Conservation (phyloP, 2,888 invertebrate genomes). For the Brachypterus glaber region DNA sequence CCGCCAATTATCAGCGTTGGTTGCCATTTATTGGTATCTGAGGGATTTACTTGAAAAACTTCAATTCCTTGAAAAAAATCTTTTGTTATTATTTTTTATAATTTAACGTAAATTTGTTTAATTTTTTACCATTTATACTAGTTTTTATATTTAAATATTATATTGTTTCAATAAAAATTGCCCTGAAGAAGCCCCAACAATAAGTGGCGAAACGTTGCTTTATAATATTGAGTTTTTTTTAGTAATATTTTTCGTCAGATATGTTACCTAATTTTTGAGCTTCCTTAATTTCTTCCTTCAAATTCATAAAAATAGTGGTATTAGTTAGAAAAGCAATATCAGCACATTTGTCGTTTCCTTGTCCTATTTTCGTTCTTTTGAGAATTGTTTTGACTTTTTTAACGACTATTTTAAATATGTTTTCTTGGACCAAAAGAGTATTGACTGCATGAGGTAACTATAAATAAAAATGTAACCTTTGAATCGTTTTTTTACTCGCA, state of each 20-base stretch:
- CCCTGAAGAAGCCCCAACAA: too few relatives aligned
- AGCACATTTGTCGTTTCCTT: conserved; percentile 39
- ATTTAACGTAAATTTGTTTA: too few relatives aligned
- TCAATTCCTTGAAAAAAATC: conserved; percentile 32
- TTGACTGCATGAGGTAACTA: conserved; percentile 46
- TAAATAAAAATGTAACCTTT: conserved; percentile 18
- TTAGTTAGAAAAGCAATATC: conserved; percentile 41
- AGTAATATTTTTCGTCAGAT: too few relatives aligned
- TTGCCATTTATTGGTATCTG: conserved; percentile 25
- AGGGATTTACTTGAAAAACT: conserved; percentile 23
- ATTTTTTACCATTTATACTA: too few relatives aligned
- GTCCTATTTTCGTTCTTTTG: conserved; percentile 29
- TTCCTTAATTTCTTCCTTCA: conserved; percentile 18
- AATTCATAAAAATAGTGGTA: conserved; percentile 29
- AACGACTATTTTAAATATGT: conserved; percentile 40
- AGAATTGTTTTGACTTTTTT: conserved; percentile 38
- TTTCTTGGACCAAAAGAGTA: conserved; percentile 46
- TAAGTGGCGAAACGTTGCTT: too few relatives aligned
- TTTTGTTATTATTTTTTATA: too few relatives aligned
- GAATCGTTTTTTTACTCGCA: conserved; percentile 2
- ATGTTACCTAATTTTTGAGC: too few relatives aligned
- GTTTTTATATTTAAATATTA: too few relatives aligned
- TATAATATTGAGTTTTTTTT: too few relatives aligned
- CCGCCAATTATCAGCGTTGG: conserved; percentile 32
- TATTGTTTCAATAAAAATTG: too few relatives aligned